Base-by-base conservation (phyloP, 2,797 vertebrate genomes). In the Myripristis murdjan region DNA sequence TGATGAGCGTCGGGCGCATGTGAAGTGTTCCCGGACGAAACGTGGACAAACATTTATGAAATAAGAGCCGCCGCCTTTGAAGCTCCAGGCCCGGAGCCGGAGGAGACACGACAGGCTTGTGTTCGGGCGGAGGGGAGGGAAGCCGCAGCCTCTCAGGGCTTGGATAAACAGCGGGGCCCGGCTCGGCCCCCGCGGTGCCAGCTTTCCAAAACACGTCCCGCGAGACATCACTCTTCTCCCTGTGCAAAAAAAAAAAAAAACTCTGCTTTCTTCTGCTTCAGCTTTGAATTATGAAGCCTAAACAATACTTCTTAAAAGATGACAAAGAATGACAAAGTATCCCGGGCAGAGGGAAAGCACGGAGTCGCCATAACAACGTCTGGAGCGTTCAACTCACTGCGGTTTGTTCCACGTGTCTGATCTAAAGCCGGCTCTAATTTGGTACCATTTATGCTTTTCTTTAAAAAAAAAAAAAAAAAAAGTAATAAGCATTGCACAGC, bases 131-230 rank as follows among this genome's bases (percentile, higher is more conserved):
- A 73, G 61, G 68, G 64, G 64, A 68, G 70, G 24, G 70, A 10
- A 88, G 78, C 87, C 82, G 80, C 82, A 81, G 80, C 76, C 78
- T 83, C 72, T 79, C 63, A 33, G n/a, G 54, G 65, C 51, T 67
- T 3, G 72, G 70, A 84, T 73, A 87, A 89, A 90, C 85, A 92
- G 59, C 43, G 3, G 23, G 26, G 60, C 33, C 33, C 24, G 57
- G 28, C 44, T 72, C 61, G 80, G 70, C 64, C 77, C 63, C 47
- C 43, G 39, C 5, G 79, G 81, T 79, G 82, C 88, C 88, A 83
- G 77, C 64, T 85, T 89, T 90, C 89, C 83, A 79, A 90, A 91
- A 85, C 87, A 76, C n/a, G 54, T 73, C 73, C 65, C 65, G 65
- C 35, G 47, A 74, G 65, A 60, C 18, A 74, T 86, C 81, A 64